These are phyloP conservation scores for Actinernus sp. DNA, from an alignment of 92 coral and sea anemone species.

Conservation along the genomic window DNA sequence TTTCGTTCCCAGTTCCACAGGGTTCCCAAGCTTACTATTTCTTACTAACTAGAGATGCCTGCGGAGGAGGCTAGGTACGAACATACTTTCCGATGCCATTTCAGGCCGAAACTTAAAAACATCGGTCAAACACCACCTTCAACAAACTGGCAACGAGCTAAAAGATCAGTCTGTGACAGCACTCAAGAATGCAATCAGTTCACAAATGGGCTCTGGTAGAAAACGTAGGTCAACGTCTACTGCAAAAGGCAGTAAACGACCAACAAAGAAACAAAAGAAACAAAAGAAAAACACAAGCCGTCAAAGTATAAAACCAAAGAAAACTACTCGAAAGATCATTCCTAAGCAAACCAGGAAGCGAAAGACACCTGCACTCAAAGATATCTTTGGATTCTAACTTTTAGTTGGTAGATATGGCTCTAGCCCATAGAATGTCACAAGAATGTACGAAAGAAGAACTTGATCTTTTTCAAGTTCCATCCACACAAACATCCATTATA, in stretches of 20 bases:
- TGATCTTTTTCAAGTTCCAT: background rate
- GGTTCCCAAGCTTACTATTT: too few species aligned
- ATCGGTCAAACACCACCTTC: background rate
- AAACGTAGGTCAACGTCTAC: background rate
- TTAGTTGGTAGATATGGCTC: slow-evolving; percentile 9
- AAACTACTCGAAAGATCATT: background rate
- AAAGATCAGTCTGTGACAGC: background rate
- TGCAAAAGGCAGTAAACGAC: background rate
- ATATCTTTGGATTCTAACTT: background rate
- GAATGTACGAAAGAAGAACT: background rate
- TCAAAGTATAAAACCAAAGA: slow-evolving; percentile 32
- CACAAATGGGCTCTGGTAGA: slow-evolving; percentile 7
- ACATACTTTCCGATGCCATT: slow-evolving; percentile 32
- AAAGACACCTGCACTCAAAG: background rate
- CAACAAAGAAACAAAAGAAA: background rate
- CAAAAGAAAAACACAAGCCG: background rate
- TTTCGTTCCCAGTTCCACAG: too few species aligned
- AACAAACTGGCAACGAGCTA: background rate
- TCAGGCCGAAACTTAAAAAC: slow-evolving; percentile 6
- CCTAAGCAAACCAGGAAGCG: background rate
- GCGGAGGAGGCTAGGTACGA: too few species aligned
- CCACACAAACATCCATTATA: slow-evolving; percentile 2
- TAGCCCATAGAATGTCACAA: background rate
- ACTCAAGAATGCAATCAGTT: background rate
- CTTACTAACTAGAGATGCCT: too few species aligned